These are phyloP conservation scores for Xenopus borealis DNA, from an alignment of 2,113 vertebrate species.

Conservation along the genomic window DNA sequence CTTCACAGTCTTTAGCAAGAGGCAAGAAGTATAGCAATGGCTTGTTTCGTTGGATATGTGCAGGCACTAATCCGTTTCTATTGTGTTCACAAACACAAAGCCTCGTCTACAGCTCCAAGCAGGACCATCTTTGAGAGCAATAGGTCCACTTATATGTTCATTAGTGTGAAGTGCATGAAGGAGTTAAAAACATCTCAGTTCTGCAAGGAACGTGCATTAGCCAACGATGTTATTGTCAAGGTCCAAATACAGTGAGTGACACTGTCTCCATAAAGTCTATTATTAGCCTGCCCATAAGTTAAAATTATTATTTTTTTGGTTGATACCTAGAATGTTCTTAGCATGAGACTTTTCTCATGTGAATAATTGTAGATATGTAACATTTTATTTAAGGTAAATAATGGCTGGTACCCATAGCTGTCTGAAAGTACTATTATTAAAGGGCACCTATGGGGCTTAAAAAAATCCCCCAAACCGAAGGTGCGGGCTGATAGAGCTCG, in stretches of 20 bases:
- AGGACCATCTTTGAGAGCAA: conserved; percentile 9
- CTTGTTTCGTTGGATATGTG: conserved; percentile 9
- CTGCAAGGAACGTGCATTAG: background rate
- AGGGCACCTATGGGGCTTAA: too few species aligned
- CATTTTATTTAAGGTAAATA: too few species aligned
- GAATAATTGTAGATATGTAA: too few species aligned
- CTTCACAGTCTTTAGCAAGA: conserved; percentile 20
- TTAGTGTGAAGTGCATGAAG: background rate
- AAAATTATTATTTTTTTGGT: background rate
- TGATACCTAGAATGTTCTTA: too few species aligned
- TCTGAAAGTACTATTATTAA: too few species aligned
- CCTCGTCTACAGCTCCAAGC: conserved; percentile 4
- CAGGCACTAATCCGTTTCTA: conserved; percentile 8
- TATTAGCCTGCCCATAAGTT: background rate
- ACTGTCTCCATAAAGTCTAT: background rate
- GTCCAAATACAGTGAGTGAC: background rate
- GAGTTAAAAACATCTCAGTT: conserved; percentile 2
- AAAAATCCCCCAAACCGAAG: too few species aligned
- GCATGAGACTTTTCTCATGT: too few species aligned
- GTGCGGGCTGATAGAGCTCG: too few species aligned
- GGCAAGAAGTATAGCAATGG: conserved; percentile 15
- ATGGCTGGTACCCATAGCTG: too few species aligned
- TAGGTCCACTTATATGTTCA: background rate
- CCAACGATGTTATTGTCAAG: conserved; percentile 2
- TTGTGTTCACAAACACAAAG: conserved; percentile 25